Evolutionary conservation across 2,797 vertebrate genomes (phyloP).

Genomic region (Anguilla marmorata): DNA sequence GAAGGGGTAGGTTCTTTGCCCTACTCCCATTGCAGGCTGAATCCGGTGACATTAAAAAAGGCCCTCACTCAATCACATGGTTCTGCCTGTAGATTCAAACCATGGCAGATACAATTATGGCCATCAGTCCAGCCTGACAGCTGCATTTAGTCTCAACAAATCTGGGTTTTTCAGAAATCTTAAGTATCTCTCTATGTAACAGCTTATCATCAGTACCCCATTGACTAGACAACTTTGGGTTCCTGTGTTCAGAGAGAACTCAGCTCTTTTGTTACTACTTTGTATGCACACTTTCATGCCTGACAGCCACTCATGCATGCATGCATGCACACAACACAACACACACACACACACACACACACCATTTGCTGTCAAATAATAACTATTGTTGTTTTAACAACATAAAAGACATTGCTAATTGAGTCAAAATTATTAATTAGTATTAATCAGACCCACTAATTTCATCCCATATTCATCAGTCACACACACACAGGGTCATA

Average conservation of each 20-base stretch:
- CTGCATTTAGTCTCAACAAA: not conserved
- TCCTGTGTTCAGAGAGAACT: not conserved
- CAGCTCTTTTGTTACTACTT: not conserved
- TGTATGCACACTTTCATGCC: not conserved
- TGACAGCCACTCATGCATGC: conserved; percentile 12
- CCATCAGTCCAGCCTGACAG: not conserved
- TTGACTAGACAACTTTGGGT: not conserved
- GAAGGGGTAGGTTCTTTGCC: not conserved
- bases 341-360: not conserved
- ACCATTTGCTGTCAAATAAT: too few species aligned
- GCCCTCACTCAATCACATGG: not conserved
- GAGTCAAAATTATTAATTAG: too few species aligned
- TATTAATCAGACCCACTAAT: too few species aligned
- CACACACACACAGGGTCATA: too few species aligned
- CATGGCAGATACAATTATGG: not conserved
- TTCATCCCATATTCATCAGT: too few species aligned
- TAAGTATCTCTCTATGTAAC: conserved; percentile 1
- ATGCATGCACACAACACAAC: not conserved
- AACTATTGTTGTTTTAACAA: too few species aligned
- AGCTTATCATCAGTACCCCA: not conserved
- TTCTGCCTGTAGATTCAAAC: not conserved
- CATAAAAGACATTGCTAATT: too few species aligned
- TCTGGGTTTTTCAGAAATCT: not conserved
- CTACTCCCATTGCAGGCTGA: not conserved
- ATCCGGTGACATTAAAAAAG: not conserved